Percentiles rank a stretch among this genome's conserved stretches.
Evolutionary conservation across 2,113 vertebrate species (phyloP).

Genomic region (Thymallus thymallus): DNA sequence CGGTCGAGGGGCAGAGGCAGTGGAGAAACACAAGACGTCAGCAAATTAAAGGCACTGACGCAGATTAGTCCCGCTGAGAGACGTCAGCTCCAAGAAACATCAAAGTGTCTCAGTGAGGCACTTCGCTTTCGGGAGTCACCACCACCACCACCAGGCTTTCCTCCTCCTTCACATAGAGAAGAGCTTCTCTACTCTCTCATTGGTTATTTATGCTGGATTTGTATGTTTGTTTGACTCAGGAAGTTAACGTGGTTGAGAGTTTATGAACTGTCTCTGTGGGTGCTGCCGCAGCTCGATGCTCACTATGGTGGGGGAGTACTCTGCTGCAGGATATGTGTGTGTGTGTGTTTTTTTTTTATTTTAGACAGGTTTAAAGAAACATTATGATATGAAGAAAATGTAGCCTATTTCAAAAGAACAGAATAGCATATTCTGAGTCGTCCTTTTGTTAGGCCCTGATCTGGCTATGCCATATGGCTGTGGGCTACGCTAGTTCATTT

Average conservation of each 20-base stretch:
- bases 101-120: not conserved
- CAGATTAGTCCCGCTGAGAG: constrained; percentile 2
- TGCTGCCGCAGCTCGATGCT: not conserved
- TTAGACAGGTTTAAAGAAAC: too few species aligned
- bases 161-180: not conserved
- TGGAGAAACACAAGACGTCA: too few species aligned
- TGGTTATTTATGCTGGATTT: too few species aligned
- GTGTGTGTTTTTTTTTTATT: not conserved
- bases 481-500: too few species aligned
- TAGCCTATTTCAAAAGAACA: too few species aligned
- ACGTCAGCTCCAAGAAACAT: constrained; percentile 11
- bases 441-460: too few species aligned
- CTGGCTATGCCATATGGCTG: too few species aligned
- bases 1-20: not conserved
- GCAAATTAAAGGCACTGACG: not conserved
- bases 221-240: constrained; percentile 5
- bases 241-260: not conserved
- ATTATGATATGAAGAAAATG: too few species aligned
- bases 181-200: not conserved
- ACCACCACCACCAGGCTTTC: not conserved
- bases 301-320: constrained; percentile 1
- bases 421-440: too few species aligned
- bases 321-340: constrained; percentile 13
- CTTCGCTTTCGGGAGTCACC: too few species aligned
- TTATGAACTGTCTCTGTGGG: not conserved